These are phyloP conservation scores for Scaptomyza flava DNA, from an alignment of 2,888 invertebrate species.

Conservation along the genomic window DNA sequence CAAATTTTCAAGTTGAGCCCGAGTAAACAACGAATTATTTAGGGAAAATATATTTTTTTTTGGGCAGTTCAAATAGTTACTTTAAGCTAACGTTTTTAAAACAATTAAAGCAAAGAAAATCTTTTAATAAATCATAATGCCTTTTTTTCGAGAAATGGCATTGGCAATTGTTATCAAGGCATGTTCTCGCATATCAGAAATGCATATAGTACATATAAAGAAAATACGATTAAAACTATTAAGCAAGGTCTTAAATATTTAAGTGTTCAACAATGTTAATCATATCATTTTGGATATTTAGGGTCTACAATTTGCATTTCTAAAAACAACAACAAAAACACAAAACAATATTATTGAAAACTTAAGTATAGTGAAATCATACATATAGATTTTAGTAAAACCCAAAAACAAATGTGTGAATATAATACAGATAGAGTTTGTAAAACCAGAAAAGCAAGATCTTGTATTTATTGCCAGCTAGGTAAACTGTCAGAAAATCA, in stretches of 20 bases:
- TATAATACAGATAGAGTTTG: slow-evolving; percentile 22
- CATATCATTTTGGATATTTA: slow-evolving; percentile 56
- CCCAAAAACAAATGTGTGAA: slow-evolving; percentile 30
- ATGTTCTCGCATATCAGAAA: slow-evolving; percentile 68
- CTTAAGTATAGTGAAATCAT: slow-evolving; percentile 45
- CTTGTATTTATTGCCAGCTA: slow-evolving; percentile 37
- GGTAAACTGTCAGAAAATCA: slow-evolving; percentile 51
- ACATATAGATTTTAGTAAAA: slow-evolving; percentile 19
- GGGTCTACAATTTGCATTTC: slow-evolving; percentile 50
- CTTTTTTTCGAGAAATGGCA: slow-evolving; percentile 41
- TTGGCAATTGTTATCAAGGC: slow-evolving; percentile 73
- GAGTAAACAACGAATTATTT: slow-evolving; percentile 51
- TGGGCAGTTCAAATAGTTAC: slow-evolving; percentile 47
- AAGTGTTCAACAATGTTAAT: slow-evolving; percentile 58
- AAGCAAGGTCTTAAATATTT: slow-evolving; percentile 44
- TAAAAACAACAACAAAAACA: slow-evolving; percentile 28
- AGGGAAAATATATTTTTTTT: not conserved
- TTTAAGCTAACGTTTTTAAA: slow-evolving; percentile 18
- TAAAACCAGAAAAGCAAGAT: slow-evolving; percentile 11
- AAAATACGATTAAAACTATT: slow-evolving; percentile 34
- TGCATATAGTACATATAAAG: slow-evolving; percentile 25
- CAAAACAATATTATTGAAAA: slow-evolving; percentile 34
- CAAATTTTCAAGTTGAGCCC: slow-evolving; percentile 25
- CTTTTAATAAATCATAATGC: slow-evolving; percentile 19
- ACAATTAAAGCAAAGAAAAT: not conserved